Conservation (phyloP, 2,888 invertebrate genomes). For the Drosophila neonasuta region DNA sequence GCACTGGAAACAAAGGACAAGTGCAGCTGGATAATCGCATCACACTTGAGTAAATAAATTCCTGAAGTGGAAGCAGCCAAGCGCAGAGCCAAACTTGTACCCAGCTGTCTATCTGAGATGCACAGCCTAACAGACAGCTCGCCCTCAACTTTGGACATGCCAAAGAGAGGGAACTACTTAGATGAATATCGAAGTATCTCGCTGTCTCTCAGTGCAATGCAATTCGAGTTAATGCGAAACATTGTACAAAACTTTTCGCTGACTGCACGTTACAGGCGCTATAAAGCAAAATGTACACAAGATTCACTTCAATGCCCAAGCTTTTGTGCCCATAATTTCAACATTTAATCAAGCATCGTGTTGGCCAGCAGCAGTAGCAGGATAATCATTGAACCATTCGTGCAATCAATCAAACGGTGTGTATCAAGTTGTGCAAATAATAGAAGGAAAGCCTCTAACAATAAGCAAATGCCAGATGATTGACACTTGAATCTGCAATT, state of each 20-base stretch:
- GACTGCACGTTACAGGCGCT: neutral
- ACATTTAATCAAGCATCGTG: constrained; percentile 25
- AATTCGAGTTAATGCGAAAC: constrained; percentile 18
- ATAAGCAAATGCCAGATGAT: neutral
- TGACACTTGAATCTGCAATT: constrained; percentile 18
- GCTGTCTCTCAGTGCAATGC: constrained; percentile 12
- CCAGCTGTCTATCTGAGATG: constrained; percentile 28
- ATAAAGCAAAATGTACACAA: constrained; percentile 6
- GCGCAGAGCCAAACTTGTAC: constrained; percentile 42
- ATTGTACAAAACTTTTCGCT: constrained; percentile 11
- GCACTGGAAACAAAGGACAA: constrained; percentile 64
- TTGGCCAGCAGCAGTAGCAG: constrained; percentile 7
- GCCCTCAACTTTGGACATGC: constrained; percentile 4
- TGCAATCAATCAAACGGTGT: constrained; percentile 28
- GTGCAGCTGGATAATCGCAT: constrained; percentile 74
- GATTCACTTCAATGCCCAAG: constrained; percentile 10
- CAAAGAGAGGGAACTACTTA: neutral
- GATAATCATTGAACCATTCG: constrained; percentile 31
- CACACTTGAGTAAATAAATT: constrained; percentile 78
- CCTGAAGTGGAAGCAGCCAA: constrained; percentile 65
- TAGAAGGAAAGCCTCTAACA: constrained; percentile 4
- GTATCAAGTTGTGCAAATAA: constrained; percentile 14
- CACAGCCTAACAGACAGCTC: constrained; percentile 21
- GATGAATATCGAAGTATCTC: neutral
- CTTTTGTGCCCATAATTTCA: constrained; percentile 19